A percentile compares a stretch with the other conserved stretches of the same genome.
Conservation (phyloP, 2,113 vertebrate species). For the Corythornis vintsioides region DNA sequence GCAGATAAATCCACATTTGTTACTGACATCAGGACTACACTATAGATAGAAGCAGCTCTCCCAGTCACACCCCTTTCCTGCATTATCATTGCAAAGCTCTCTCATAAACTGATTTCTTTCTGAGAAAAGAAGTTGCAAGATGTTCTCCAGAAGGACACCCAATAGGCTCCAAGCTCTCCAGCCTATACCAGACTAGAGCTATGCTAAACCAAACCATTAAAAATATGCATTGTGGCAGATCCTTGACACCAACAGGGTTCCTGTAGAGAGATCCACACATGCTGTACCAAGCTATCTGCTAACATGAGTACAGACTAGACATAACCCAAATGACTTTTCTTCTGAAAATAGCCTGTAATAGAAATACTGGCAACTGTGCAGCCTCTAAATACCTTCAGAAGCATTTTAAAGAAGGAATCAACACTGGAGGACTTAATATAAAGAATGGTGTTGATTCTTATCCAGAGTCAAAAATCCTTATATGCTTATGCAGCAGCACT, state of each 20-base stretch:
- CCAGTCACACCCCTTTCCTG: neutral
- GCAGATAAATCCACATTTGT: neutral
- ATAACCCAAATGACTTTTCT: neutral
- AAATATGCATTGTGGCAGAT: accelerated
- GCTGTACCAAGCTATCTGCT: neutral
- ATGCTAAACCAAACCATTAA: neutral
- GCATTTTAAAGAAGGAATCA: neutral
- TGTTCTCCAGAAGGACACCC: neutral
- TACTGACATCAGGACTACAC: neutral
- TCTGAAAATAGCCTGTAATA: neutral
- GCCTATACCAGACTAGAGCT: neutral
- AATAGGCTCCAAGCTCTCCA: neutral
- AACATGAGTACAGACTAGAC: neutral
- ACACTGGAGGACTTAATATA: neutral
- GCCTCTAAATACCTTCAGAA: neutral
- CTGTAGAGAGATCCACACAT: too few species aligned
- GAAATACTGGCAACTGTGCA: neutral
- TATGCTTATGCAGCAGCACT: neutral
- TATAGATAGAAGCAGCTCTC: neutral
- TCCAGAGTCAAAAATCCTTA: neutral
- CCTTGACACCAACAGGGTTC: neutral
- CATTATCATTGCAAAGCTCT: neutral
- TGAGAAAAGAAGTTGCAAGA: neutral
- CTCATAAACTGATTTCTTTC: neutral
- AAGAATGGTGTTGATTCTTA: neutral